Evolutionary conservation across 2,113 vertebrate species (phyloP).

Genomic region (Xiphophorus maculatus): DNA sequence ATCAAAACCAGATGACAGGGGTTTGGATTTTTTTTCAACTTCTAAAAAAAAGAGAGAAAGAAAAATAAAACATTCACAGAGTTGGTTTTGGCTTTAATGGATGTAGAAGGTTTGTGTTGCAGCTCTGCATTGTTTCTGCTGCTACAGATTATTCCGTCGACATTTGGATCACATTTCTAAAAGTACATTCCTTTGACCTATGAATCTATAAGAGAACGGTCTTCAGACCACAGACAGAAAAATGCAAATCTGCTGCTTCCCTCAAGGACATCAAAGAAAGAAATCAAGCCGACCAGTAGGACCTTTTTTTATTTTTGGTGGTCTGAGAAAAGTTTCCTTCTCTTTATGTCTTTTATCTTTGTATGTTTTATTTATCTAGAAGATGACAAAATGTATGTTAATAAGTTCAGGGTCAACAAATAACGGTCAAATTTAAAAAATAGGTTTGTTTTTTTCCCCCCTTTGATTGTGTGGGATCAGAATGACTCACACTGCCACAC

Average conservation of each 20-base stretch:
- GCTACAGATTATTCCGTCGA: neutral
- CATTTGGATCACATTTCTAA: conserved; percentile 42
- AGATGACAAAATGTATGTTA: neutral
- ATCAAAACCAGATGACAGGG: conserved; percentile 6
- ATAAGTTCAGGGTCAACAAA: neutral
- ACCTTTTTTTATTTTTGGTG: no score
- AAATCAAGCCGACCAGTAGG: neutral
- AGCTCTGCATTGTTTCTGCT: neutral
- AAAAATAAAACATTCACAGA: neutral
- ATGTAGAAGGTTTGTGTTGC: neutral
- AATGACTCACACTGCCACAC: neutral
- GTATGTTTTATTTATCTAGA: neutral
- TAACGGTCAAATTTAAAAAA: neutral
- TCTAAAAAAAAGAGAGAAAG: no score
- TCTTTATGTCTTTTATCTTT: no score
- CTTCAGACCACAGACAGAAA: neutral
- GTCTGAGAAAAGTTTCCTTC: no score
- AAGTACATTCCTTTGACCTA: conserved; percentile 5
- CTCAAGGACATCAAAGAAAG: neutral
- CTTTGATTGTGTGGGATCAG: neutral
- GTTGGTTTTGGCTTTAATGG: neutral
- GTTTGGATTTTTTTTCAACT: neutral
- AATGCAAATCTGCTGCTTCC: neutral
- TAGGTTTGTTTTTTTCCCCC: no score
- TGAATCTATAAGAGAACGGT: neutral